Base-by-base conservation (phyloP, 2,113 vertebrate species). In the Myrmecophaga tridactyla region DNA sequence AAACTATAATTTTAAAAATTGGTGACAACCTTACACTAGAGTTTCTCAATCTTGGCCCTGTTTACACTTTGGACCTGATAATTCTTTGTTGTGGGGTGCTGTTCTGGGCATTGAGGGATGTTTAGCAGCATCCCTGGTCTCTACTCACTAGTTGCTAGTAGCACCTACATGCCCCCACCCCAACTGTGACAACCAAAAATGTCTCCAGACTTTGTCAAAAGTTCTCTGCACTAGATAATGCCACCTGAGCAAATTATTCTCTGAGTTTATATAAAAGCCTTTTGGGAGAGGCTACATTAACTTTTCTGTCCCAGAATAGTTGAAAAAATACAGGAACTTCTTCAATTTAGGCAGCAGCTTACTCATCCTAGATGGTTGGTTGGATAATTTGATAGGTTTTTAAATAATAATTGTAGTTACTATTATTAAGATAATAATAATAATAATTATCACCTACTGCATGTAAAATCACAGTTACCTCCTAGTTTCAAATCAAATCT, bases 1-100 rank as follows among this genome's bases (percentile, higher is more conserved):
- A 92, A 94, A 63, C 12, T 27, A 46, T 8, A 36, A 18, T 85
- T 91, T 96, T 94, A n/a, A 62, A 92, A 88, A 56, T 92, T 39
- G 65, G 18, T 76, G 58, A 70, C 4, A 11, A 25, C 11, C 21
- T 60, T 21, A 53, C 23, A 31, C 18, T 58, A 56, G 31, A 88
- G n/a, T 20, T 46, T 82, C 15, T 89, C 23, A 65, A 34, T 29
- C 12, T 51, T 29, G 3, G 18, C 21, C 4, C 41, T 39, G 7
- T 72, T 81, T 77, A 72, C 7, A 7, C 67, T 77, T 85, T 85
- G 34, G 86, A 62, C 51, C 31, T 48, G 63, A 34, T n/a, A n/a
- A n/a, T 75, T 39, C 29, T 48, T 48, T 48, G 46, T 48, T 48
- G 46, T 48, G 46, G 46, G 46, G 11, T 6, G 46, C 46, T 48